Conservation (phyloP, 1,140 invertebrate genomes). For the Brachystomella parvula region DNA sequence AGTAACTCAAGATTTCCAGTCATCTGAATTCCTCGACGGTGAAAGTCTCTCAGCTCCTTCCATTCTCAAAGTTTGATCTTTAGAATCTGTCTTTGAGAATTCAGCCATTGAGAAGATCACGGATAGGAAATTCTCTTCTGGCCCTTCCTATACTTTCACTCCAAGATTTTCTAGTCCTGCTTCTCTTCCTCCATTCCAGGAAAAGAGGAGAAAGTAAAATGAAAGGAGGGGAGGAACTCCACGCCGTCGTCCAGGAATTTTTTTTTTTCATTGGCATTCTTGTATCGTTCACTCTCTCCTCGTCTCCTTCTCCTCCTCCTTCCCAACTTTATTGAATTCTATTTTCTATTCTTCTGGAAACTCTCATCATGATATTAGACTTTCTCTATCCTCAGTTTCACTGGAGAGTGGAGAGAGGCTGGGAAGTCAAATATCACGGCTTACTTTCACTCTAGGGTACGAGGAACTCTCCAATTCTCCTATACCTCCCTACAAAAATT, state of each 20-base stretch:
- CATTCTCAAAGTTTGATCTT: not conserved
- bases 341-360: no score
- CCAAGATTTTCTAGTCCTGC: not conserved
- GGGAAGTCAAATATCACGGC: not conserved
- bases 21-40: not conserved
- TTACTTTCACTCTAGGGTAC: no score
- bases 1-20: not conserved
- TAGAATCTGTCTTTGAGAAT: not conserved
- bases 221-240: not conserved
- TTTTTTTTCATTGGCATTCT: not conserved
- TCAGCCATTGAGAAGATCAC: not conserved
- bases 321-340: not conserved
- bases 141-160: not conserved
- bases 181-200: no score
- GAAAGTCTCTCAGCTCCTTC: not conserved
- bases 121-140: not conserved
- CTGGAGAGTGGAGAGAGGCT: not conserved
- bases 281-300: not conserved
- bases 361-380: not conserved
- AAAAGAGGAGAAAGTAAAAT: not conserved
- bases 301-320: not conserved
- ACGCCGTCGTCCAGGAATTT: not conserved
- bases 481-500: not conserved
- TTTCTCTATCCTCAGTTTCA: not conserved
- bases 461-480: not conserved